Percentiles rank a stretch among this genome's conserved stretches.
Conservation (phyloP, 2,797 vertebrate species). For the Trachurus trachurus region DNA sequence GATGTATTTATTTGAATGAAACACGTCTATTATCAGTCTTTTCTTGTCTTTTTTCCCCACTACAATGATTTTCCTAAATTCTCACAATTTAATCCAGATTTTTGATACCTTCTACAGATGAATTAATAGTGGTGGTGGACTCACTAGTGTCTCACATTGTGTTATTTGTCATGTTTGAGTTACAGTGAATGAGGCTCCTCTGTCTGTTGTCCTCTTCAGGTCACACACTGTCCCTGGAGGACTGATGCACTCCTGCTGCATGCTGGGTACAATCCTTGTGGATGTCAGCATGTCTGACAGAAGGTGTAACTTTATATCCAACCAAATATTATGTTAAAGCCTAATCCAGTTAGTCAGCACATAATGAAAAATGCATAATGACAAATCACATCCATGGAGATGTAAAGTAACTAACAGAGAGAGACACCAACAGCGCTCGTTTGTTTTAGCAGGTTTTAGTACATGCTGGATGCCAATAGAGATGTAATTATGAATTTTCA, state of each 20-base stretch:
- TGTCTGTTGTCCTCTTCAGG: conserved; percentile 53
- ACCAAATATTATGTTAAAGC: conserved; percentile 58
- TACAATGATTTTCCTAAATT: not conserved
- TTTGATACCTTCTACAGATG: not conserved
- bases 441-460: not conserved
- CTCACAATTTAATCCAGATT: not conserved
- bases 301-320: conserved; percentile 72
- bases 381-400: conserved; percentile 44
- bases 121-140: not conserved
- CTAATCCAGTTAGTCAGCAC: conserved; percentile 52
- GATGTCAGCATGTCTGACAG: conserved; percentile 68
- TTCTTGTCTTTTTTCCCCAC: not conserved
- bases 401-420: conserved; percentile 29
- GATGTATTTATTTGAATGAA: conserved; percentile 3
- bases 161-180: not conserved
- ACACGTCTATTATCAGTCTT: not conserved
- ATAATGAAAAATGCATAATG: conserved; percentile 17
- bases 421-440: not conserved
- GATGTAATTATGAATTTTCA: not conserved
- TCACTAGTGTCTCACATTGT: not conserved
- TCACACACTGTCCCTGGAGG: conserved; percentile 59
- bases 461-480: conserved; percentile 1
- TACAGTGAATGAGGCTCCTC: not conserved
- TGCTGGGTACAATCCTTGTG: conserved; percentile 71
- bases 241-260: conserved; percentile 54